Base-by-base conservation (phyloP, 1,140 invertebrate genomes). In the Calosoma granatense region DNA sequence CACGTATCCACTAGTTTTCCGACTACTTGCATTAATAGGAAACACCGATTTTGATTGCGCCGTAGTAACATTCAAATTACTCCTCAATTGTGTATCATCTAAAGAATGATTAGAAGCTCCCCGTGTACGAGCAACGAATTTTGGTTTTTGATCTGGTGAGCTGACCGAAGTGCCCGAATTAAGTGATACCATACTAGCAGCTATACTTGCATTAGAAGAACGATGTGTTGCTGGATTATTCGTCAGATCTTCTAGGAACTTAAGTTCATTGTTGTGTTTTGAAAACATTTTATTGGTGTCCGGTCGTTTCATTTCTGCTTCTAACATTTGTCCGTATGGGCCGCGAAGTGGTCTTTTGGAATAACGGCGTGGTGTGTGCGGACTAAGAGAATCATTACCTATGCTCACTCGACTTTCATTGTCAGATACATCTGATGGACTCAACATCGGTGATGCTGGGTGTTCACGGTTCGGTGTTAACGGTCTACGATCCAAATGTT, bases 281-380 rank as follows among this genome's bases (percentile, higher is more conserved):
- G 72, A 59, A 57, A 67, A 66, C 47, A 69, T 61, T 23, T 71
- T 67, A 39, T 65, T 66, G 19, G 66, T 69, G 61, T 81, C 80
- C 0, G 83, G 81, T 66, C 87, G 87, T 52, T 85, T 87, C 82
- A 89, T 88, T 71, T 90, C 86, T 1, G 86, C 85, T 67, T 90
- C 87, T 12, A 90, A 72, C 86, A 90, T 89, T 68, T 88, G 85
- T 0, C 87, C 86, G 64, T 89, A 90, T 2, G 88, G 88, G 3
- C 87, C 88, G 17, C 87, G 74, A 0, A 90, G 70, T 0, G 86
- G 86, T 15, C 86, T 72, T 68, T 89, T 88, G 9, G 82, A 84
- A 64, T 87, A 90, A 2, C 86, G 68, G 55, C 73, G 70, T 20
- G 74, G 74, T 54, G 73, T 72, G 36, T 71, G 65, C n/a, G 60